Base-by-base conservation (phyloP, 2,888 invertebrate species). In the Heliconius ethilla region DNA sequence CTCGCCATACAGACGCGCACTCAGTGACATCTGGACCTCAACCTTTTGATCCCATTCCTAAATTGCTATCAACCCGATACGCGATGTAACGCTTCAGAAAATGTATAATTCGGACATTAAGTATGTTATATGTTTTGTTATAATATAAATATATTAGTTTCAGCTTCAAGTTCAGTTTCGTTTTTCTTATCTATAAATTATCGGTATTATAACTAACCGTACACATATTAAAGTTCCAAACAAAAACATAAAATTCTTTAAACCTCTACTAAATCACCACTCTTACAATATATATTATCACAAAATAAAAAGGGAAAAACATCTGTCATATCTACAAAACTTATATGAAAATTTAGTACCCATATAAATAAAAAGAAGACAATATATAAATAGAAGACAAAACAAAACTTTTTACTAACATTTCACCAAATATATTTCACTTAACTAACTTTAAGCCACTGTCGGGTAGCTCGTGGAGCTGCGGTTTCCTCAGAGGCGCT, bases 401-500 rank as follows among this genome's bases (percentile, higher is more conserved):
- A n/a, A 72, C 72, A 59, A 33, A 59, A 15, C 13, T 59, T 13
- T 63, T 63, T 25, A 27, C 62, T 10, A 33, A 22, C 51, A n/a
- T 59, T 59, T 72, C 15, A 55, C 70, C 27, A 51, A 70, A 72
- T 72, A 72, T 59, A 70, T 70, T 29, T 29, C 51, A 70, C 70
- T 72, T 72, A 33, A 55, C 33, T n/a, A 55, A 72, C 72, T 72
- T 59, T 11, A 33, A 72, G 72, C 55, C 72, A 6, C 72, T 69
- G 37, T 40, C 27, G 55, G n/a, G 51, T 22, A n/a, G 5, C 72
- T 33, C 55, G 22, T 72, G n/a, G 29, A 70, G 72, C n/a, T 72
- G 72, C n/a, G 72, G 72, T 72, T 59, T 72, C 10, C 55, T 55
- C 72, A 59, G 55, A 72, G 72, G n/a, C 72, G 55, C 55, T 66